Evolutionary conservation across 2,888 invertebrate genomes (phyloP).

Genomic region (Tenthredo amoena): DNA sequence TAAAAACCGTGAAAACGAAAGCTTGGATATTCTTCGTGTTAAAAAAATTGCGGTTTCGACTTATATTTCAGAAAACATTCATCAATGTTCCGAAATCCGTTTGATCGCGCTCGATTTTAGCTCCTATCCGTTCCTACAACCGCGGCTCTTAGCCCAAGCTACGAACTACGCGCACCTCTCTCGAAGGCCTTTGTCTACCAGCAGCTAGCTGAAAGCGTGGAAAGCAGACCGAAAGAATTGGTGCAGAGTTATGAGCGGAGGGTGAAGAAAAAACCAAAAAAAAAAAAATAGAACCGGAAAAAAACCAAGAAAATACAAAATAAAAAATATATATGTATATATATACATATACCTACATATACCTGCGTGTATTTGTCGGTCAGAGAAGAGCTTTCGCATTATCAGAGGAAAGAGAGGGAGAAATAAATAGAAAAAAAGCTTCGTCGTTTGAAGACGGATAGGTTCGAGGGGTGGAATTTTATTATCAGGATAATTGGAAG

Average conservation of each 20-base stretch:
- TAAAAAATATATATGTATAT: not conserved
- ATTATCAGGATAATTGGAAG: slow-evolving; percentile 41
- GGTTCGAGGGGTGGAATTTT: slow-evolving; percentile 26
- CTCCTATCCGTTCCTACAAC: slow-evolving; percentile 32
- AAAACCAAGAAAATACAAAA: not conserved
- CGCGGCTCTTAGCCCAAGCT: slow-evolving; percentile 25
- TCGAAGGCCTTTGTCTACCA: slow-evolving; percentile 45
- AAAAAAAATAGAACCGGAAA: not conserved
- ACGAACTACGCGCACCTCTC: slow-evolving; percentile 25
- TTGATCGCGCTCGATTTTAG: slow-evolving; percentile 30
- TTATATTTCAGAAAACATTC: not conserved
- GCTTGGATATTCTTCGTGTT: not conserved
- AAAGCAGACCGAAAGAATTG: slow-evolving; percentile 48
- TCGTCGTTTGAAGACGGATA: slow-evolving; percentile 11
- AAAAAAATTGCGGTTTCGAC: not conserved
- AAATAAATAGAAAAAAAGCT: not conserved
- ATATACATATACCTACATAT: not conserved
- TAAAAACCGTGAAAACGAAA: not conserved
- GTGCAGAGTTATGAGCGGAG: slow-evolving; percentile 40
- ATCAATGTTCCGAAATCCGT: not conserved
- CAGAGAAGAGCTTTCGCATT: not conserved
- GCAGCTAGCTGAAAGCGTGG: slow-evolving; percentile 41
- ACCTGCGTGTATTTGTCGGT: not conserved
- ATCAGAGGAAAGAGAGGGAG: not conserved
- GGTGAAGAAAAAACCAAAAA: not conserved